These are phyloP conservation scores for Murina feae DNA, from an alignment of 2,113 vertebrate genomes.

Conservation along the genomic window DNA sequence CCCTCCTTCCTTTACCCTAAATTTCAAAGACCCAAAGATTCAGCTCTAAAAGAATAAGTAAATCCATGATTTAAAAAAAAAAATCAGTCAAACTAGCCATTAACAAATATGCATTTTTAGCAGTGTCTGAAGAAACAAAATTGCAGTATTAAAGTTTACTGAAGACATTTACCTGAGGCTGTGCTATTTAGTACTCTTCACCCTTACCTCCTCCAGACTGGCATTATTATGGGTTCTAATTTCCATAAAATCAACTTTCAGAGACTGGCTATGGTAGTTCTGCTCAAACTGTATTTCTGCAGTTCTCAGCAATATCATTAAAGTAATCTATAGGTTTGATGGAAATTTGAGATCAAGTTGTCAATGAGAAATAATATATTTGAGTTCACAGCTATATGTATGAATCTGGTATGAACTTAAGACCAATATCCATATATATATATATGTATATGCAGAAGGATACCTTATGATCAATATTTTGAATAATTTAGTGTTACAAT, in stretches of 20 bases:
- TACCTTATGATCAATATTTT: neutral
- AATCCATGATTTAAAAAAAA: neutral
- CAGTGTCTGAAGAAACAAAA: neutral
- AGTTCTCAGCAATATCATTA: neutral
- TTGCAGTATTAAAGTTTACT: neutral
- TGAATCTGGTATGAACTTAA: neutral
- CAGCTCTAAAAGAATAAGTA: neutral
- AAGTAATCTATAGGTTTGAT: neutral
- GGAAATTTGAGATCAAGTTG: neutral
- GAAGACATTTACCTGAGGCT: neutral
- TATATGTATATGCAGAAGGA: neutral
- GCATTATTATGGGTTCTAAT: neutral
- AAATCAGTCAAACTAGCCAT: neutral
- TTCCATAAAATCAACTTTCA: neutral
- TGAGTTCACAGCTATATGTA: neutral
- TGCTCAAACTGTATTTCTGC: neutral
- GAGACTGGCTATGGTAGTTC: neutral
- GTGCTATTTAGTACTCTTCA: fast-evolving
- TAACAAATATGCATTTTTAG: neutral
- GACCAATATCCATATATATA: neutral
- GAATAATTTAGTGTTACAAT: neutral
- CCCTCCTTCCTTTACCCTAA: neutral
- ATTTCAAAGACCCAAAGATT: neutral
- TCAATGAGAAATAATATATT: neutral
- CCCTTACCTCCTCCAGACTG: fast-evolving